Evolutionary conservation across 1,140 invertebrate species (phyloP).

Genomic region (Drosophila pseudoananassae): DNA sequence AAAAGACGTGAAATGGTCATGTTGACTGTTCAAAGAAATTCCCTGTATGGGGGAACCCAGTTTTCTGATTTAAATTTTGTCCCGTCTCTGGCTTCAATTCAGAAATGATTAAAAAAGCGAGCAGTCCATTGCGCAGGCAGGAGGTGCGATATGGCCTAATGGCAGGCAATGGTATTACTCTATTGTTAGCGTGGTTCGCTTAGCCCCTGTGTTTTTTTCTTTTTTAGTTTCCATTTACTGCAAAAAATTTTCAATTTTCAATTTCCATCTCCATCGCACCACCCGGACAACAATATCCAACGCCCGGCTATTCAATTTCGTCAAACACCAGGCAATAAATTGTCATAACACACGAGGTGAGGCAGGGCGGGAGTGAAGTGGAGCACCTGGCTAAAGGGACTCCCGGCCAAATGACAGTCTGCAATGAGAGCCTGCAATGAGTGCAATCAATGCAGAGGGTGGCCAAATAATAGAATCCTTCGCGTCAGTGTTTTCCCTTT

Average conservation of each 20-base stretch:
- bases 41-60: constrained; percentile 6
- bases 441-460: constrained; percentile 37
- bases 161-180: constrained; percentile 46
- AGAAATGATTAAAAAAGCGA: constrained; percentile 27
- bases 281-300: constrained; percentile 26
- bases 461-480: constrained; percentile 32
- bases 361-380: constrained; percentile 9
- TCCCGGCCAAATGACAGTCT: constrained; percentile 16
- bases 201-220: not conserved
- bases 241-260: constrained; percentile 57
- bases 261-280: constrained; percentile 52
- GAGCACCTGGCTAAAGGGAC: constrained; percentile 25
- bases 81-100: not conserved
- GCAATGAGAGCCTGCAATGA: constrained; percentile 1
- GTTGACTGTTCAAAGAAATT: constrained; percentile 48
- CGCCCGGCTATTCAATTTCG: constrained; percentile 67
- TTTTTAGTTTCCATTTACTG: constrained; percentile 29
- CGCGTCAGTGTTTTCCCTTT: constrained; percentile 23
- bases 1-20: constrained; percentile 42
- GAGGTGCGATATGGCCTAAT: constrained; percentile 40
- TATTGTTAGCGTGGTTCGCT: constrained; percentile 13
- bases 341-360: constrained; percentile 58
- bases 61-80: constrained; percentile 23
- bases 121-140: constrained; percentile 5
- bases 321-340: constrained; percentile 75